These are phyloP conservation scores for Regulus satrapa DNA, from an alignment of 2,113 vertebrate species.

Conservation along the genomic window DNA sequence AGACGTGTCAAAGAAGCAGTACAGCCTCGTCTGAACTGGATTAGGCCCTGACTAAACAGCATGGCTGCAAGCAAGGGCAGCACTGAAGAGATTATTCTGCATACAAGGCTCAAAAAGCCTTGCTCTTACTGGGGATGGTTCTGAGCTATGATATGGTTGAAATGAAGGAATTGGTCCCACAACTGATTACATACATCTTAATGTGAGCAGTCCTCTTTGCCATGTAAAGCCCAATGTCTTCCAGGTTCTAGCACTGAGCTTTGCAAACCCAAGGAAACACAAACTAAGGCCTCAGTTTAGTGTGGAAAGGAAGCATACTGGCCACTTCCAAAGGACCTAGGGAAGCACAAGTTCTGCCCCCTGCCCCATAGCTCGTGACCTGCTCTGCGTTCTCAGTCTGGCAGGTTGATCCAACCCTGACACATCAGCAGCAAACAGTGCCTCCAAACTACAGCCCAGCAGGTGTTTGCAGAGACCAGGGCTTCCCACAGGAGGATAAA, in stretches of 20 bases:
- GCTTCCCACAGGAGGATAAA: not conserved
- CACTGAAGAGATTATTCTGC: not conserved
- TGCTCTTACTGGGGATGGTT: not conserved
- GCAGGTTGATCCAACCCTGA: not conserved
- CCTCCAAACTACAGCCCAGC: not conserved
- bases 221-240: not conserved
- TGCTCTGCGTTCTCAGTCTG: fast-evolving
- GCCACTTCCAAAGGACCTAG: not conserved
- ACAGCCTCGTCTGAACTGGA: not conserved
- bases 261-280: not conserved
- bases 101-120: not conserved
- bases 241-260: not conserved
- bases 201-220: not conserved
- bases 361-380: not conserved
- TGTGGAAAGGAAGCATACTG: not conserved
- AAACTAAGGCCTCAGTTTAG: not conserved
- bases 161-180: not conserved
- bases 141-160: not conserved
- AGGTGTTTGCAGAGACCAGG: not conserved
- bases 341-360: not conserved
- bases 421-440: not conserved
- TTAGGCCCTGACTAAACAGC: not conserved
- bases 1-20: not conserved
- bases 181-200: not conserved
- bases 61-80: not conserved